phyloP scores from a whole-genome alignment of 2,888 invertebrate species.

The Cybosia mesomella region DNA sequence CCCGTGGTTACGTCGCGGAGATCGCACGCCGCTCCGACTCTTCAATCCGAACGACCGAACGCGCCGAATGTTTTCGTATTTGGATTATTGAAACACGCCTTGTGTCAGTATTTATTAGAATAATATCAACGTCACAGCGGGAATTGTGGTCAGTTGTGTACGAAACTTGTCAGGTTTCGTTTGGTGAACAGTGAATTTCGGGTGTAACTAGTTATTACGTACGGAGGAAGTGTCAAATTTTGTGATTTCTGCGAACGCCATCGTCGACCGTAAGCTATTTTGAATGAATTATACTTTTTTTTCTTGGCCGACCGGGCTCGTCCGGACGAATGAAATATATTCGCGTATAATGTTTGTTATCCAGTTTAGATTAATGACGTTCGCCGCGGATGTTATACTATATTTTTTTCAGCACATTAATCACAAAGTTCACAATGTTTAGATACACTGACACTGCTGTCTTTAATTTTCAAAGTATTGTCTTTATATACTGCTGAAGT shows the following conservation, averaged over 20 bases:
- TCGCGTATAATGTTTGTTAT: slow-evolving; percentile 44
- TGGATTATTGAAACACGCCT: slow-evolving; percentile 48
- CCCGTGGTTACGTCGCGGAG: slow-evolving; percentile 55
- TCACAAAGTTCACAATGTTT: slow-evolving; percentile 34
- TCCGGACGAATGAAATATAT: slow-evolving; percentile 43
- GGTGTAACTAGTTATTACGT: slow-evolving; percentile 47
- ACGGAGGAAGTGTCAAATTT: slow-evolving; percentile 53
- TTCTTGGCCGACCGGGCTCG: slow-evolving; percentile 43
- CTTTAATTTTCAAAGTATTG: background rate
- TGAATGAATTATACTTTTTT: slow-evolving; percentile 54
- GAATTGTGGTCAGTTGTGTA: slow-evolving; percentile 47
- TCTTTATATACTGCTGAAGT: no score
- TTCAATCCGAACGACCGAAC: slow-evolving; percentile 49
- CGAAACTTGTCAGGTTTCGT: slow-evolving; percentile 39
- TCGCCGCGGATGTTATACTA: slow-evolving; percentile 35
- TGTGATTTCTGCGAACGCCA: slow-evolving; percentile 54
- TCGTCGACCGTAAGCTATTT: slow-evolving; percentile 59
- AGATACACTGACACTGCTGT: slow-evolving; percentile 6
- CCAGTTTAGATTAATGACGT: slow-evolving; percentile 50
- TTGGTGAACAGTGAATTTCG: slow-evolving; percentile 52
- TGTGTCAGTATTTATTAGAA: slow-evolving; percentile 50
- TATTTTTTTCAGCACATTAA: slow-evolving; percentile 46
- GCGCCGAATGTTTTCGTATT: slow-evolving; percentile 54
- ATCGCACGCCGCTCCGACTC: slow-evolving; percentile 49
- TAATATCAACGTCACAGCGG: slow-evolving; percentile 42